Base-by-base conservation (phyloP, 2,113 vertebrate species). In the Rutilus rutilus region DNA sequence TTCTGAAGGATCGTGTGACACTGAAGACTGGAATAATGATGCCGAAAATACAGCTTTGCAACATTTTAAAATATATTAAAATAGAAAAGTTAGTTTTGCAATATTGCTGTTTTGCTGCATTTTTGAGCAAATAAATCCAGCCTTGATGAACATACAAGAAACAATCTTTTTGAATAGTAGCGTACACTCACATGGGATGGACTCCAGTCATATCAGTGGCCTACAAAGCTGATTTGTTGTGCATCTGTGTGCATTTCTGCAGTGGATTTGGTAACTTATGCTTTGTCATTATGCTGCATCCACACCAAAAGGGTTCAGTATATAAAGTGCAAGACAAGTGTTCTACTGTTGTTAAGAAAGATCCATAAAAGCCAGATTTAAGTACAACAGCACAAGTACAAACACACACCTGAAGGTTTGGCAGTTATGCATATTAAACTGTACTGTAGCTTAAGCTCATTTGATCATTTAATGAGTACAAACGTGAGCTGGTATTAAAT, bases 401-500 rank as follows among this genome's bases (percentile, higher is more conserved):
- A 25, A 45, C 39, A 81, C 39, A 64, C 79, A 67, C 60, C 59
- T 30, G 2, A 50, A 82, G 42, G 42, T 52, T 45, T 82, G 79
- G 17, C 42, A 65, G 39, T 62, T 64, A 1, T 21, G 39, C 25
- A 14, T 27, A 45, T 79, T 45, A 79, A 62, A 67, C 17, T 6
- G 42, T 50, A 50, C 15, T 15, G 21, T 23, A n/a, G 27, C 47
- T 71, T 71, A 83, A 73, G 81, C 47, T 33, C 50, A 57, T 52
- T 39, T 83, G 64, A 83, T 83, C 21, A 39, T 57, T 71, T 71
- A 71, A 83, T 83, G 27, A 83, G 65, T 57, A 39, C 42, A 52
- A 69, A 82, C 23, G 25, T 83, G 21, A 39, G 21, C 19, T 73
- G 23, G 65, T 21, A 82, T 82, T 82, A 71, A 11, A 54, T 82